phyloP scores from a whole-genome alignment of 2,113 vertebrate genomes.

The Rhinoptilus africanus region DNA sequence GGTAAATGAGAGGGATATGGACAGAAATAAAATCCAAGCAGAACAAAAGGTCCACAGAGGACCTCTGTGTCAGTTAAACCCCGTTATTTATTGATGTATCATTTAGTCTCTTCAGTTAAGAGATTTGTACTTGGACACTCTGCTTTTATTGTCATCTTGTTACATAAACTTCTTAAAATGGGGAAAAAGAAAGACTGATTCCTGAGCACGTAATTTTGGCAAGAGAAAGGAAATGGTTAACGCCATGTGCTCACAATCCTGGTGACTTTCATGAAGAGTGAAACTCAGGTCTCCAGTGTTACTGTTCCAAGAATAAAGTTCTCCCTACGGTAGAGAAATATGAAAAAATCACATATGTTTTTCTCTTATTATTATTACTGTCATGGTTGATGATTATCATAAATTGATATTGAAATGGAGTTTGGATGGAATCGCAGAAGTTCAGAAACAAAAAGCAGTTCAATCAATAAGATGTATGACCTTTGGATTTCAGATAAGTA shows the following conservation, averaged over 20 bases:
- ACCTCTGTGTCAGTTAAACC: not conserved
- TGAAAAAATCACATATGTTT: not conserved
- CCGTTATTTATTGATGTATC: not conserved
- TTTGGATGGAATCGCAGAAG: not conserved
- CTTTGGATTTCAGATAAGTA: not conserved
- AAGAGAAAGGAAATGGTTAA: not conserved
- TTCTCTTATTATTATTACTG: not conserved
- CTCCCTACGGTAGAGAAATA: not conserved
- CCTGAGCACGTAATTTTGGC: not conserved
- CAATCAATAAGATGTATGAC: not conserved
- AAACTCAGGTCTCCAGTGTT: not conserved
- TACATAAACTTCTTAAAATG: not conserved
- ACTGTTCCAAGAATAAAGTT: not conserved
- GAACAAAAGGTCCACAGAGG: not conserved
- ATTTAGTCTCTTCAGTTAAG: not conserved
- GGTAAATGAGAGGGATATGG: not conserved
- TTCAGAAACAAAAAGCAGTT: not conserved
- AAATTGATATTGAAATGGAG: not conserved
- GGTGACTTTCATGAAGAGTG: not conserved
- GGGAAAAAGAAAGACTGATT: not conserved
- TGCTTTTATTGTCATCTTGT: not conserved
- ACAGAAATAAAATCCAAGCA: conserved; percentile 12
- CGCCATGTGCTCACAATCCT: not conserved
- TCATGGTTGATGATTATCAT: not conserved
- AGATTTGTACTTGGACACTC: not conserved